phyloP scores from a whole-genome alignment of 2,888 invertebrate genomes.

The Temnothorax unifasciatus region DNA sequence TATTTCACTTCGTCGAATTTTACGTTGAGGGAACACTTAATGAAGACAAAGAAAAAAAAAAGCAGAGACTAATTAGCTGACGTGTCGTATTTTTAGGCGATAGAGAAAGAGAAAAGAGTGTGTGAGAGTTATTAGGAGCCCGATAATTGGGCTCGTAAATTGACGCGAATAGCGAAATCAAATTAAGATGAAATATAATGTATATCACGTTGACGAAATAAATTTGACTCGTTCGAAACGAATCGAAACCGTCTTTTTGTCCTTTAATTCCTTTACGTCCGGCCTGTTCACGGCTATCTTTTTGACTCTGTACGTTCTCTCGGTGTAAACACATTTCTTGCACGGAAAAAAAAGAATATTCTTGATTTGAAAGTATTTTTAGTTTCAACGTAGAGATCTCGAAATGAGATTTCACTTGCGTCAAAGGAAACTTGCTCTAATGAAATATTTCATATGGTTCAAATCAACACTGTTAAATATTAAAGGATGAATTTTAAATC shows the following conservation, averaged over 20 bases:
- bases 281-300: background rate
- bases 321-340: background rate
- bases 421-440: too few relatives aligned
- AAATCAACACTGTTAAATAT: too few relatives aligned
- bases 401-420: too few relatives aligned
- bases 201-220: slow-evolving; percentile 49
- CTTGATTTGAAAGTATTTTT: too few relatives aligned
- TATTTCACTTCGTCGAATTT: slow-evolving; percentile 49
- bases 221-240: slow-evolving; percentile 31
- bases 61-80: slow-evolving; percentile 12
- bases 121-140: background rate
- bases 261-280: background rate
- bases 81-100: slow-evolving; percentile 35
- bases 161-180: slow-evolving; percentile 34
- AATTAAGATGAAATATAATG: slow-evolving; percentile 45
- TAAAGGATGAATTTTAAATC: too few relatives aligned
- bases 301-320: background rate
- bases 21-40: slow-evolving; percentile 42
- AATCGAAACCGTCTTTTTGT: background rate
- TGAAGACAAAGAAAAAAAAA: background rate
- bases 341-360: too few relatives aligned
- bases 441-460: too few relatives aligned
- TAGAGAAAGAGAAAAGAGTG: slow-evolving; percentile 6
- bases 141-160: background rate
- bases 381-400: too few relatives aligned